phyloP scores from a whole-genome alignment of 2,113 vertebrate species.

The Genyomyrus donnyi region DNA sequence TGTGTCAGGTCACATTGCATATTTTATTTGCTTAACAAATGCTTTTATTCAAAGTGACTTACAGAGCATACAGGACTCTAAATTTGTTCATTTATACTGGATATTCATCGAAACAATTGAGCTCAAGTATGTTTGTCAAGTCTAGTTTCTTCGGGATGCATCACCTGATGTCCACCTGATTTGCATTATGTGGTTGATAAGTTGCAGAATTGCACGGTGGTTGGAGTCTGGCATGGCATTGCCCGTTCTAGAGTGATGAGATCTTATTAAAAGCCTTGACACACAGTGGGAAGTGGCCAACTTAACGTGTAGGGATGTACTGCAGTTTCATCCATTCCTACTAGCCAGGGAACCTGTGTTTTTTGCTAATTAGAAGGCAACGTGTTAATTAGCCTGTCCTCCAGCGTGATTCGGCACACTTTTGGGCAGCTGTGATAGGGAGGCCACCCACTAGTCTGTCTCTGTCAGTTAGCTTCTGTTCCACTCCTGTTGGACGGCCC shows the following conservation, averaged over 20 bases:
- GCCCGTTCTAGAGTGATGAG: neutral
- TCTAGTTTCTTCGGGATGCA: neutral
- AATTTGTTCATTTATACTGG: too few species aligned
- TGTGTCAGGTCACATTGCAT: slow-evolving; percentile 2
- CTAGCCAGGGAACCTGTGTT: slow-evolving; percentile 12
- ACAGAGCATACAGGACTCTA: neutral
- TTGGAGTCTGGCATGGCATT: neutral
- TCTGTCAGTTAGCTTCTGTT: slow-evolving; percentile 30
- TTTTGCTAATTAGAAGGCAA: slow-evolving; percentile 23
- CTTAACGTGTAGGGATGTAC: neutral
- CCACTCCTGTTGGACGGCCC: slow-evolving; percentile 18
- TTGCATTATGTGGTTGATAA: neutral
- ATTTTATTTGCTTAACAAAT: neutral
- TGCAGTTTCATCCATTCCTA: neutral
- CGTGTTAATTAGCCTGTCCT: slow-evolving; percentile 28
- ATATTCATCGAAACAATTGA: neutral
- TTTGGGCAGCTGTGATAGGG: slow-evolving; percentile 2
- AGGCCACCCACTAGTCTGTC: slow-evolving; percentile 28
- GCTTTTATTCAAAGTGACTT: slow-evolving; percentile 11
- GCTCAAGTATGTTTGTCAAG: neutral
- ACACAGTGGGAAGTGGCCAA: neutral
- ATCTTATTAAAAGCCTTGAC: neutral
- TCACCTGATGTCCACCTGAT: neutral
- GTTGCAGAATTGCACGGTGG: neutral
- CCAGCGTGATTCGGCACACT: slow-evolving; percentile 18